These are phyloP conservation scores for Chaetophractus vellerosus DNA, from an alignment of 2,797 vertebrate species.

Conservation along the genomic window DNA sequence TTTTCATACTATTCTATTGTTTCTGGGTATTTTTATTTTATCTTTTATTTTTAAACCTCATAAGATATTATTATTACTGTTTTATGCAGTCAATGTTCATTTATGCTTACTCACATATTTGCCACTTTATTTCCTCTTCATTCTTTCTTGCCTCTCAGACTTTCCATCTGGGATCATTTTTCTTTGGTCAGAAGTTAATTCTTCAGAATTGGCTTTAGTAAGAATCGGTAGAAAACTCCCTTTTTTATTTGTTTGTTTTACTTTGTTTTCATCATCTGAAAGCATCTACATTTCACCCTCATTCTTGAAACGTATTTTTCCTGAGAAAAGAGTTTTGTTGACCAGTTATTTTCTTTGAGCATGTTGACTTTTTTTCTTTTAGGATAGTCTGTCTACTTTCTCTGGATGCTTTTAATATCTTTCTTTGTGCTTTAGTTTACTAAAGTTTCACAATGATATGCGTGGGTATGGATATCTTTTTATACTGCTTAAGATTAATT, in stretches of 20 bases:
- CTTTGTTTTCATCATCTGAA: slow-evolving; percentile 54
- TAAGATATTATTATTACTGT: background rate
- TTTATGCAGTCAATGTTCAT: background rate
- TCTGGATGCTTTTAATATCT: background rate
- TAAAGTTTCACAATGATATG: background rate
- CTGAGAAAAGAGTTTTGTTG: slow-evolving; percentile 39
- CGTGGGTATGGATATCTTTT: background rate
- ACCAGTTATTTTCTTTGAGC: slow-evolving; percentile 2
- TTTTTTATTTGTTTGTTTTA: background rate
- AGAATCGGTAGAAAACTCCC: background rate
- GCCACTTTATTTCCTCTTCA: background rate
- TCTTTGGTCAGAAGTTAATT: background rate
- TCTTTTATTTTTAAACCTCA: background rate
- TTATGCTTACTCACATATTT: background rate
- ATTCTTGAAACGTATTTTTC: slow-evolving; percentile 27
- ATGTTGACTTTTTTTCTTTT: background rate
- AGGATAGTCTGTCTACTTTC: background rate
- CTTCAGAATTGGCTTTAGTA: background rate
- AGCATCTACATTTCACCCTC: background rate
- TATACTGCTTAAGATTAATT: background rate
- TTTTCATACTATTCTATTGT: background rate
- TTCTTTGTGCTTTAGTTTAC: slow-evolving; percentile 27
- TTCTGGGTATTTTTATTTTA: background rate
- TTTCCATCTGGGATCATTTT: slow-evolving; percentile 31
- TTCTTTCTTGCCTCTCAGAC: background rate